Percentiles rank a stretch among this genome's conserved stretches.
phyloP scores from a whole-genome alignment of 2,113 vertebrate species.

The Octodon degus region DNA sequence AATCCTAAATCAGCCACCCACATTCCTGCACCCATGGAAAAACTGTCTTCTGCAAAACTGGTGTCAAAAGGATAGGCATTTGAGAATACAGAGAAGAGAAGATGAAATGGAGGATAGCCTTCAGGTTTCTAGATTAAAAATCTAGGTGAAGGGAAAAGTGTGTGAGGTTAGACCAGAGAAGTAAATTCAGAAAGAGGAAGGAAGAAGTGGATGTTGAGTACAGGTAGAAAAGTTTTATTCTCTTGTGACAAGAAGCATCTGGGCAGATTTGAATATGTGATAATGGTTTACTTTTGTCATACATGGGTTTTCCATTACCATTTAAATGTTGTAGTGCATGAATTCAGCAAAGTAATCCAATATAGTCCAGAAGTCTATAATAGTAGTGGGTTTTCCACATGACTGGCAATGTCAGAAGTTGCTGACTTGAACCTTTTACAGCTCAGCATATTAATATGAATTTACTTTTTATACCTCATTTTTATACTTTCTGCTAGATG shows the following conservation, averaged over 20 bases:
- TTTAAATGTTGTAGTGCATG: too few relatives aligned
- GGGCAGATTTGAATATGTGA: neutral
- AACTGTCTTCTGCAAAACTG: neutral
- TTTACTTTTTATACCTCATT: too few relatives aligned
- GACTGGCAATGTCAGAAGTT: too few relatives aligned
- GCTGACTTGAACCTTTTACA: too few relatives aligned
- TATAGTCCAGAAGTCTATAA: too few relatives aligned
- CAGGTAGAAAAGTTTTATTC: neutral
- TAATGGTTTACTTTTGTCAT: neutral
- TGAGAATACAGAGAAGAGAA: neutral
- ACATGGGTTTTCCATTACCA: too few relatives aligned
- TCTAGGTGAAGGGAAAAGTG: neutral
- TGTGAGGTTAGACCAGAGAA: neutral
- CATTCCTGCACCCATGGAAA: neutral
- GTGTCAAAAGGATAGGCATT: neutral
- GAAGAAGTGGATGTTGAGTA: neutral
- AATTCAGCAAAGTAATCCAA: too few relatives aligned
- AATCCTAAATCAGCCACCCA: neutral
- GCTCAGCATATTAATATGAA: too few relatives aligned
- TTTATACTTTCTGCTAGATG: too few relatives aligned
- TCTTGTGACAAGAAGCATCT: neutral
- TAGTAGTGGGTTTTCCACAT: too few relatives aligned
- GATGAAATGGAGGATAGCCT: neutral
- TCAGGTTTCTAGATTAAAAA: neutral
- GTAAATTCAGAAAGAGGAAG: conserved; percentile 39